Evolutionary conservation across 2,797 vertebrate species (phyloP).

Genomic region (Apogon talboti): DNA sequence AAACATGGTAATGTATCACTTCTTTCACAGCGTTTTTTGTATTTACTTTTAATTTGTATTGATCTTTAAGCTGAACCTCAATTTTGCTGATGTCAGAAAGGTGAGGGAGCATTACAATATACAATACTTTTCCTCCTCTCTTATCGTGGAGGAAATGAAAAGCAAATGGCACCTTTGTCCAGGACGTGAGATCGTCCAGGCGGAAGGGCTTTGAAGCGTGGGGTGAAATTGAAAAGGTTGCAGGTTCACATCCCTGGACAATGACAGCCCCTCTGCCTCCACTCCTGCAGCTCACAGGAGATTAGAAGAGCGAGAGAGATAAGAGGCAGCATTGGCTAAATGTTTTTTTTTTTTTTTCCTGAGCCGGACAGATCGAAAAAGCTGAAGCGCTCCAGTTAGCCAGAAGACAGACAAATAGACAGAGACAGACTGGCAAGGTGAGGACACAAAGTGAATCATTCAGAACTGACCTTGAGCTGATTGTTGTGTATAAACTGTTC

Average conservation of each 20-base stretch:
- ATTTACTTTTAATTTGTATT: constrained; percentile 94
- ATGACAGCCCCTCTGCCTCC: constrained; percentile 83
- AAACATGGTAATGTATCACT: constrained; percentile 67
- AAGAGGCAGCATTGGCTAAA: constrained; percentile 80
- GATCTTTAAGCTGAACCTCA: constrained; percentile 83
- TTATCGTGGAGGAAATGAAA: constrained; percentile 81
- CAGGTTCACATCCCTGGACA: constrained; percentile 85
- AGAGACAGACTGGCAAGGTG: constrained; percentile 58
- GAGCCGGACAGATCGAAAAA: constrained; percentile 73
- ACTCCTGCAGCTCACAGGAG: constrained; percentile 79
- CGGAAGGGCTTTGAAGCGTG: constrained; percentile 82
- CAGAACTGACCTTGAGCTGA: constrained; percentile 81
- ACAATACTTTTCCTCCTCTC: constrained; percentile 77
- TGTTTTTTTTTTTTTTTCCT: constrained; percentile 63
- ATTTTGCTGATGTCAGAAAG: constrained; percentile 85
- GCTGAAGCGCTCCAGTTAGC: constrained; percentile 74
- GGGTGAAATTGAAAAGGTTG: constrained; percentile 88
- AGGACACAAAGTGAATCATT: constrained; percentile 72
- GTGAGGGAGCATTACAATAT: constrained; percentile 84
- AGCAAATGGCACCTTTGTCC: constrained; percentile 86
- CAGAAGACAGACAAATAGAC: constrained; percentile 73
- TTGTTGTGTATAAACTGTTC: constrained; percentile 64
- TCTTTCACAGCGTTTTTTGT: constrained; percentile 74
- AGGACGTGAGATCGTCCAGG: constrained; percentile 80
- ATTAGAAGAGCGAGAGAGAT: constrained; percentile 84